Conservation (phyloP, 2,888 invertebrate species). For the Drosophila meridiana region DNA sequence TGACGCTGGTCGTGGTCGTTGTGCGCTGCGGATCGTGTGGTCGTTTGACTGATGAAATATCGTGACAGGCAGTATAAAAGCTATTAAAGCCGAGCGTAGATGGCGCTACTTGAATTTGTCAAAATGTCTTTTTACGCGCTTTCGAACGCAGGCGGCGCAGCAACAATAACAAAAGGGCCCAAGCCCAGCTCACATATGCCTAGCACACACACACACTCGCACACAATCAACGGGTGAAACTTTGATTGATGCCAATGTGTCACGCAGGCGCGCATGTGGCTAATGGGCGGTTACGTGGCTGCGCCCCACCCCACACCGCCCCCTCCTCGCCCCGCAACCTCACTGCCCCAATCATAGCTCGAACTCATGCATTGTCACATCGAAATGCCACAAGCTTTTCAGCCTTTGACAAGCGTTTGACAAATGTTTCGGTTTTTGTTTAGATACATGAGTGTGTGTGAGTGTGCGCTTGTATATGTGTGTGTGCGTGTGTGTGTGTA, state of each 20-base stretch:
- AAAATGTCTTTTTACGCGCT: constrained; percentile 80
- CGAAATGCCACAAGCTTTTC: constrained; percentile 63
- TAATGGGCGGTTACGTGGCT: constrained; percentile 73
- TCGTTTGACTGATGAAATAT: constrained; percentile 82
- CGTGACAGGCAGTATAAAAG: constrained; percentile 82
- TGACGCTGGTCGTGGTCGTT: constrained; percentile 42
- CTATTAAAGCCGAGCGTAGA: constrained; percentile 81
- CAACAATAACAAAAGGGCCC: constrained; percentile 45
- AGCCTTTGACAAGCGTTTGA: constrained; percentile 80
- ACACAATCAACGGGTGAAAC: constrained; percentile 76
- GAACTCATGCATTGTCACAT: constrained; percentile 37
- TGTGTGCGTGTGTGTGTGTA: not conserved
- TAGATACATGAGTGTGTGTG: constrained; percentile 1
- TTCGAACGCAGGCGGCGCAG: constrained; percentile 59
- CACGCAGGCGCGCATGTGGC: constrained; percentile 84
- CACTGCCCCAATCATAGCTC: not conserved
- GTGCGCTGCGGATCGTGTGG: constrained; percentile 29
- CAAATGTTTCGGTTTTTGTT: constrained; percentile 72
- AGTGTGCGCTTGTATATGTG: not conserved
- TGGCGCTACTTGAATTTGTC: constrained; percentile 84
- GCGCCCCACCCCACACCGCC: not conserved
- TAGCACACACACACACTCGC: constrained; percentile 25
- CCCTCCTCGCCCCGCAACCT: not conserved
- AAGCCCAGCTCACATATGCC: constrained; percentile 21
- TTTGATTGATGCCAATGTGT: constrained; percentile 83